Evolutionary conservation across 2,888 invertebrate species (phyloP).

Genomic region (Kryphioiulus occultus): DNA sequence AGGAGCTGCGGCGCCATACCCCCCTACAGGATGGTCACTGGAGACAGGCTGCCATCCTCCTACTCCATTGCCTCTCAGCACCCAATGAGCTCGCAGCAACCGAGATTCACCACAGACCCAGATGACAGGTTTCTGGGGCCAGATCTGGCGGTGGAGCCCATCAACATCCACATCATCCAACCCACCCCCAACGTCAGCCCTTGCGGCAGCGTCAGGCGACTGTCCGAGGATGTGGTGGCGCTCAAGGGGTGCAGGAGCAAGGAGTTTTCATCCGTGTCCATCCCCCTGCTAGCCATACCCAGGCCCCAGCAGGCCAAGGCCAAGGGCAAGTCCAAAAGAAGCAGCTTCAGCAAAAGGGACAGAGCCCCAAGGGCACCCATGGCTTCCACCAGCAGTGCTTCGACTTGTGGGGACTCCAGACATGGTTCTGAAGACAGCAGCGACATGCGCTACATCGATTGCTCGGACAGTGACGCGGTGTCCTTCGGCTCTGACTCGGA

Average conservation of each 20-base stretch:
- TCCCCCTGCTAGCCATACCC: conserved; percentile 45
- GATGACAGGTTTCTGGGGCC: not conserved
- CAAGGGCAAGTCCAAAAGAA: conserved; percentile 22
- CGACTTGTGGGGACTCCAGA: not conserved
- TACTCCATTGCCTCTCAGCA: not conserved
- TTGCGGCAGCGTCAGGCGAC: conserved; percentile 69
- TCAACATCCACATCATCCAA: conserved; percentile 71
- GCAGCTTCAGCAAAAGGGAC: not conserved
- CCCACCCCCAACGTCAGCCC: conserved; percentile 86
- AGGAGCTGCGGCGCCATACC: not conserved
- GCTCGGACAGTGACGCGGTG: conserved; percentile 42
- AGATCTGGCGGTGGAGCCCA: not conserved
- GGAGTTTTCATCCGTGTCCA: not conserved
- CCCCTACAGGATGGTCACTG: not conserved
- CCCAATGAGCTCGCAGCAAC: not conserved
- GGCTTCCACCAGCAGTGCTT: conserved; percentile 1
- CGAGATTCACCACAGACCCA: not conserved
- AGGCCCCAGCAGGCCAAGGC: conserved; percentile 26
- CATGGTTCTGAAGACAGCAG: not conserved
- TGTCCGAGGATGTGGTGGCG: conserved; percentile 48
- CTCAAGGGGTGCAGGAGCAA: not conserved
- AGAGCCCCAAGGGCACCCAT: not conserved
- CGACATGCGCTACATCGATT: conserved; percentile 32
- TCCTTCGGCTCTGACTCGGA: conserved; percentile 37
- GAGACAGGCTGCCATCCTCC: not conserved